phyloP scores from a whole-genome alignment of 2,797 vertebrate genomes.

The Falco columbarius region DNA sequence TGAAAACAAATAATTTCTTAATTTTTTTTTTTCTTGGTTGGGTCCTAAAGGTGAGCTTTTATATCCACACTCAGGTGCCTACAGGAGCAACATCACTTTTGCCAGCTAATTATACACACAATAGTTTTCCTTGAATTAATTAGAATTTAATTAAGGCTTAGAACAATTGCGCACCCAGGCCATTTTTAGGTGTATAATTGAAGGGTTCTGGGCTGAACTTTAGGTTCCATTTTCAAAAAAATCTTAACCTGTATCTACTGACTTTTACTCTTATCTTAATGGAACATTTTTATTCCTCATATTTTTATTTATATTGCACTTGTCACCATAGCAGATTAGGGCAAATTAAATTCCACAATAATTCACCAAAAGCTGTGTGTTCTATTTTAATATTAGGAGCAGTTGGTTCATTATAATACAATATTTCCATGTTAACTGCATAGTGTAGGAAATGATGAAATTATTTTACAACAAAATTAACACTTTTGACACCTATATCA shows the following conservation, averaged over 20 bases:
- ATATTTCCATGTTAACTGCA: neutral
- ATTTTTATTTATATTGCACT: slow-evolving; percentile 48
- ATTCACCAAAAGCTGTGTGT: neutral
- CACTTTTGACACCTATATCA: neutral
- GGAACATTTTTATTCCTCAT: neutral
- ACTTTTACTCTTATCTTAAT: slow-evolving; percentile 6
- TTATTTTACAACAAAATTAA: slow-evolving; percentile 15
- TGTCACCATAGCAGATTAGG: neutral
- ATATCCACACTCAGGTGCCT: neutral
- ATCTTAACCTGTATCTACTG: neutral
- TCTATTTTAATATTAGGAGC: slow-evolving; percentile 20
- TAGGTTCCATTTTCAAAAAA: neutral
- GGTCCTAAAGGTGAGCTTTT: neutral
- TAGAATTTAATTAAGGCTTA: neutral
- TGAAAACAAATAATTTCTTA: neutral
- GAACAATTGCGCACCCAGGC: neutral
- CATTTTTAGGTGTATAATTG: neutral
- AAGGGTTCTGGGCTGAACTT: neutral
- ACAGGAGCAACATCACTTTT: neutral
- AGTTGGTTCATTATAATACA: slow-evolving; percentile 24
- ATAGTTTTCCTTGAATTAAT: neutral
- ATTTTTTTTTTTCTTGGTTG: neutral
- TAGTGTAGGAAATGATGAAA: neutral
- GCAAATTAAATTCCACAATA: neutral
- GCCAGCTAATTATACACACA: neutral